Conservation (phyloP, 35 echinoderm and acorn worm species). For the Eucidaris tribuloides region DNA sequence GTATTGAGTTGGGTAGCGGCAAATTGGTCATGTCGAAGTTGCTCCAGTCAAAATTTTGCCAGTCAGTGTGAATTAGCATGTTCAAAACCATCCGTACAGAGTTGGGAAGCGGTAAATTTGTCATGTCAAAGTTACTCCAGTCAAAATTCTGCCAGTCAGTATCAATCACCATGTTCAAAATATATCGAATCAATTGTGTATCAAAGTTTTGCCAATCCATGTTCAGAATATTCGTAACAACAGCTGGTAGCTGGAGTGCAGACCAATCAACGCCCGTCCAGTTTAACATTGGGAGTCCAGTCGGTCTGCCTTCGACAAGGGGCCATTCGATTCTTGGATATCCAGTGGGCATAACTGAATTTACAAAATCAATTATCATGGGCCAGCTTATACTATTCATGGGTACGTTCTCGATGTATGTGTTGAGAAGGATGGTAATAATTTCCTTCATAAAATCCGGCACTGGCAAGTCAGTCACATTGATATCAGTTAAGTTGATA, state of each 20-base stretch:
- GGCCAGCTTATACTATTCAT: too few relatives aligned
- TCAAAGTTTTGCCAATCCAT: too few relatives aligned
- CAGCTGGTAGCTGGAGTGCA: too few relatives aligned
- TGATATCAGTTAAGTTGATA: neutral
- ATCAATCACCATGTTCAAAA: neutral
- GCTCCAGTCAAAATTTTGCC: conserved; percentile 15
- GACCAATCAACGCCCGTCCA: too few relatives aligned
- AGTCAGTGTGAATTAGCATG: neutral
- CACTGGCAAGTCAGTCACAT: neutral
- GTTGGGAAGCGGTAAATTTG: neutral
- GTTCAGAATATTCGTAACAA: too few relatives aligned
- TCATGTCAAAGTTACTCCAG: neutral
- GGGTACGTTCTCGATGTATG: too few relatives aligned
- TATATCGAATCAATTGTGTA: neutral
- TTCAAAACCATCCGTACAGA: neutral
- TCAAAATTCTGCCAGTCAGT: conserved; percentile 15
- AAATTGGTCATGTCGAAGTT: neutral
- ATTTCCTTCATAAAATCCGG: neutral
- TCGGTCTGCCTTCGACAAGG: too few relatives aligned
- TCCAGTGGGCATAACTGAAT: too few relatives aligned
- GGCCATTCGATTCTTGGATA: too few relatives aligned
- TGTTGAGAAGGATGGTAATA: too few relatives aligned
- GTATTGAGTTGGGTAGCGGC: neutral
- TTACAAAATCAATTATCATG: too few relatives aligned
- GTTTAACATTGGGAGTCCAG: too few relatives aligned